Conservation (phyloP, 2,797 vertebrate genomes). For the Ctenosaura bakeri region DNA sequence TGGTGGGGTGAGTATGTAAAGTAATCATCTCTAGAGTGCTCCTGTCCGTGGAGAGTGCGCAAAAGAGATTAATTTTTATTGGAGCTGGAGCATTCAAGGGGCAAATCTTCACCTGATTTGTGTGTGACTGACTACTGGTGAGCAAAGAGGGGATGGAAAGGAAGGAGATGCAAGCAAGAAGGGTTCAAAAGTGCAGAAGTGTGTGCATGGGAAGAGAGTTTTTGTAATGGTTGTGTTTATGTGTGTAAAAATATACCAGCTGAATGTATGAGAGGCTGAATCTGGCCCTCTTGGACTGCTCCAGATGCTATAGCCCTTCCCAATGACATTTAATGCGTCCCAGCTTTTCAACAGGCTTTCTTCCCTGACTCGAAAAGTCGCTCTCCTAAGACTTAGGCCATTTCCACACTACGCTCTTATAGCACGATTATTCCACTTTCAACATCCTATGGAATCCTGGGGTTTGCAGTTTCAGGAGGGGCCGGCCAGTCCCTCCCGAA, state of each 20-base stretch:
- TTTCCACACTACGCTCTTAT: too few species aligned
- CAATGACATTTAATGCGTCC: not conserved
- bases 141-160: not conserved
- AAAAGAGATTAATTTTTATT: not conserved
- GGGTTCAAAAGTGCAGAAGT: rapidly evolving
- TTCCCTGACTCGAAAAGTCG: too few species aligned
- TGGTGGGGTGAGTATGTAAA: not conserved
- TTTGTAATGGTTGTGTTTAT: too few species aligned
- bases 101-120: not conserved
- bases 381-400: too few species aligned
- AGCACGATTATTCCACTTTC: too few species aligned
- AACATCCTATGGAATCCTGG: too few species aligned
- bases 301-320: too few species aligned
- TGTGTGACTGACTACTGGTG: not conserved
- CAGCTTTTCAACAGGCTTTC: not conserved
- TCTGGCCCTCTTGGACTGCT: too few species aligned
- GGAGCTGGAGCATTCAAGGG: not conserved
- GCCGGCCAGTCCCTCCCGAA: too few species aligned
- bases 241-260: not conserved
- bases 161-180: not conserved
- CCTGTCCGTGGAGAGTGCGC: not conserved
- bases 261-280: not conserved
- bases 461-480: too few species aligned
- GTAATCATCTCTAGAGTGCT: too few species aligned
- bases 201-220: not conserved